Evolutionary conservation across 2,113 vertebrate species (phyloP).

Genomic region (Plotosus lineatus): DNA sequence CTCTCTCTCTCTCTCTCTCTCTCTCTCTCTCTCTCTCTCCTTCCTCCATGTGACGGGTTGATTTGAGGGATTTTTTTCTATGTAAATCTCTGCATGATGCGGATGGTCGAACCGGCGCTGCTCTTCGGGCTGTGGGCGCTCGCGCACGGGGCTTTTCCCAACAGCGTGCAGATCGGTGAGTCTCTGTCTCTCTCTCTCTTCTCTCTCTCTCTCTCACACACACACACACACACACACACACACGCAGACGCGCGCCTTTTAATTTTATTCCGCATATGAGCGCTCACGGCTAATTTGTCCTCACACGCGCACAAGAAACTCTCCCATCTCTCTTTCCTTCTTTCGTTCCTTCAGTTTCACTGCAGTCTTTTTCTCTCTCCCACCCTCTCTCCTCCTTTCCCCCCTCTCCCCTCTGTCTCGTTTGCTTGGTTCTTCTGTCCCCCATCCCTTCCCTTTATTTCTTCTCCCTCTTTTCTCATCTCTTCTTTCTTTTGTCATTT

Average conservation of each 20-base stretch:
- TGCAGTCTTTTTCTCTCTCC: background rate
- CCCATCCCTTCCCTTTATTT: background rate
- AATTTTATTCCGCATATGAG: constrained; percentile 10
- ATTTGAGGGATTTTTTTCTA: background rate
- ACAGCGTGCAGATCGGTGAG: constrained; percentile 99
- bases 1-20: constrained; percentile 73
- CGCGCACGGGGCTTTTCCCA: constrained; percentile 96
- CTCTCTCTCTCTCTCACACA: no score
- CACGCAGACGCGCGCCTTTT: background rate
- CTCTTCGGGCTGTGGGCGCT: constrained; percentile 84
- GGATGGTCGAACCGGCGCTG: constrained; percentile 92
- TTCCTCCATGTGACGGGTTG: constrained; percentile 81
- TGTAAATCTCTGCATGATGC: constrained; percentile 83
- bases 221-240: constrained; percentile 18
- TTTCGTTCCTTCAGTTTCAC: background rate
- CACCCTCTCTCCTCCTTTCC: no score
- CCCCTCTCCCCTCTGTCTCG: background rate
- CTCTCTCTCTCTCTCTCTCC: constrained; percentile 28
- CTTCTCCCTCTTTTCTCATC: background rate
- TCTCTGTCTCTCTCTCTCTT: no score
- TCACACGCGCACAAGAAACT: background rate
- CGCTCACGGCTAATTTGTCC: background rate
- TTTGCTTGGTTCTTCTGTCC: no score
- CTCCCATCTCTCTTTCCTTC: background rate
- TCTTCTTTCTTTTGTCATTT: background rate